These are phyloP conservation scores for Microcaecilia unicolor DNA, from an alignment of 2,797 vertebrate species.

Conservation along the genomic window DNA sequence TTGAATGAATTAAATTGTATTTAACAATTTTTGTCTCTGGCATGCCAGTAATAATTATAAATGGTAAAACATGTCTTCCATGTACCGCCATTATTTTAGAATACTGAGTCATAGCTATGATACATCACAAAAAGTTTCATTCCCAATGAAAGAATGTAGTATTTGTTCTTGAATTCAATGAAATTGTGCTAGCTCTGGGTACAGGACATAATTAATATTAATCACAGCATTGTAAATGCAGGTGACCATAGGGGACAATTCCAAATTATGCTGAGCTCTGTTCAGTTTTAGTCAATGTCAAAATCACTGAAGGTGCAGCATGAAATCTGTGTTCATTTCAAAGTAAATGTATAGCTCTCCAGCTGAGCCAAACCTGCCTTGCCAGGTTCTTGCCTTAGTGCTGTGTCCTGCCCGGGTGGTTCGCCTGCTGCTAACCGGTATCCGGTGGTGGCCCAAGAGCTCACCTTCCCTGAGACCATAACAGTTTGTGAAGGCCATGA, in stretches of 20 bases:
- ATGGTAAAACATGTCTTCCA: slow-evolving; percentile 19
- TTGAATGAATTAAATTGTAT: slow-evolving; percentile 62
- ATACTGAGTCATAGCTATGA: slow-evolving; percentile 24
- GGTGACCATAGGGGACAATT: not conserved
- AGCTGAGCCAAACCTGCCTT: too few relatives aligned
- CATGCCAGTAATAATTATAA: slow-evolving; percentile 26
- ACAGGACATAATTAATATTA: not conserved
- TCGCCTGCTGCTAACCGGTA: too few relatives aligned
- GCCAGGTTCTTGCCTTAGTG: too few relatives aligned
- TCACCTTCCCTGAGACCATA: too few relatives aligned
- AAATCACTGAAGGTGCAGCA: too few relatives aligned
- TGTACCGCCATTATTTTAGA: slow-evolving; percentile 17
- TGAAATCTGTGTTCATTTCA: too few relatives aligned
- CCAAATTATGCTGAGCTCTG: not conserved
- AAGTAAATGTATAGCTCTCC: too few relatives aligned
- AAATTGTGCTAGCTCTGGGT: too few relatives aligned
- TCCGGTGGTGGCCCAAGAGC: too few relatives aligned
- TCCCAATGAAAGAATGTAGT: slow-evolving; percentile 8
- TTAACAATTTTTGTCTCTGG: slow-evolving; percentile 42
- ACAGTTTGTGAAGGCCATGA: too few relatives aligned
- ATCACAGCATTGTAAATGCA: not conserved
- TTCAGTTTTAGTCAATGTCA: too few relatives aligned
- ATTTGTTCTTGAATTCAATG: slow-evolving; percentile 18
- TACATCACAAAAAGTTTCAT: slow-evolving; percentile 21
- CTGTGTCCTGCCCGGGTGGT: too few relatives aligned